Percentiles rank a stretch among this genome's conserved stretches.
Evolutionary conservation across 2,113 vertebrate species (phyloP).

Genomic region (Isurus oxyrinchus): DNA sequence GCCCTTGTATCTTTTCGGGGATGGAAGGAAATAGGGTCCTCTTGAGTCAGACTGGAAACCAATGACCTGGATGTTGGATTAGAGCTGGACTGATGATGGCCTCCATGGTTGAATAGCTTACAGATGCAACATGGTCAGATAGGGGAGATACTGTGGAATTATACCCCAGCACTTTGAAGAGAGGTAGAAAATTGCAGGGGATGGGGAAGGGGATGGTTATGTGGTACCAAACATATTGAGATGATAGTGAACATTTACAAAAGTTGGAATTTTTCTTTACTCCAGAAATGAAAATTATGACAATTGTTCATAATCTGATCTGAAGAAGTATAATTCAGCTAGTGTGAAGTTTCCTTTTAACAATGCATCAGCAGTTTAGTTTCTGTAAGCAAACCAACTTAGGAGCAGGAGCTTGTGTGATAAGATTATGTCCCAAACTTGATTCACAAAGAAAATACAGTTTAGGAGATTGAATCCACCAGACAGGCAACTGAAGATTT

Average conservation of each 20-base stretch:
- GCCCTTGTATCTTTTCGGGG: not conserved
- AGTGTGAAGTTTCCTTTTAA: not conserved
- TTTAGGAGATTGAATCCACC: not conserved
- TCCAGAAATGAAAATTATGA: not conserved
- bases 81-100: not conserved
- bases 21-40: not conserved
- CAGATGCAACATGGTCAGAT: not conserved
- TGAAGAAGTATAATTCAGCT: not conserved
- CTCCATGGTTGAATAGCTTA: not conserved
- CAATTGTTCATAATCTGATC: not conserved
- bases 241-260: not conserved
- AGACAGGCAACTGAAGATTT: not conserved
- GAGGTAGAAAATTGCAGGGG: not conserved
- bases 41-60: not conserved
- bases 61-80: not conserved
- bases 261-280: not conserved
- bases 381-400: not conserved
- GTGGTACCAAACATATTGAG: not conserved
- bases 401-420: conserved; percentile 31
- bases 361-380: not conserved
- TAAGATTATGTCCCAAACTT: conserved; percentile 35
- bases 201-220: not conserved
- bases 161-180: not conserved
- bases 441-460: not conserved
- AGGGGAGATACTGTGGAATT: not conserved